Conservation (phyloP, 2,797 vertebrate species). For the Molossus molossus region DNA sequence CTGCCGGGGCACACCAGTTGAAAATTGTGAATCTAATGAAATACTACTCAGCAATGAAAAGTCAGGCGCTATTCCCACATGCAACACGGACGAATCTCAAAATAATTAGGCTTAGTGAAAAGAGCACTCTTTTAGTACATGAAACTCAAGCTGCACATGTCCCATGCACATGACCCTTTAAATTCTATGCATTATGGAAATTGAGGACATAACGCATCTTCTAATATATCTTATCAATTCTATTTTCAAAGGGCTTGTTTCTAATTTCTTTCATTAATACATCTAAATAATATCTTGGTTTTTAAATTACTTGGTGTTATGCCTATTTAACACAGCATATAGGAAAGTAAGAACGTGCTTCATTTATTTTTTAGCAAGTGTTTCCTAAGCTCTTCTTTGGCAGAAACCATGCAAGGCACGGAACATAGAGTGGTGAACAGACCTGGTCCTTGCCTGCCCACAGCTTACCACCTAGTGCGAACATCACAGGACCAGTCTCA, state of each 20-base stretch:
- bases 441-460: fast-evolving
- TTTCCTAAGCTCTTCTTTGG: neutral
- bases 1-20: neutral
- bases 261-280: slow-evolving; percentile 29
- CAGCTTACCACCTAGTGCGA: neutral
- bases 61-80: neutral
- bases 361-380: slow-evolving; percentile 7
- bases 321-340: neutral
- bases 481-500: neutral
- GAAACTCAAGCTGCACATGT: neutral
- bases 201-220: neutral
- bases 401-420: neutral
- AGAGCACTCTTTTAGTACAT: neutral
- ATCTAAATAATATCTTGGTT: slow-evolving; percentile 32
- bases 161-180: fast-evolving
- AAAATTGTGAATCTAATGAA: neutral
- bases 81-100: neutral
- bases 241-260: neutral
- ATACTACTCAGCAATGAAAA: neutral
- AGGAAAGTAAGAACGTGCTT: neutral
- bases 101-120: slow-evolving; percentile 4
- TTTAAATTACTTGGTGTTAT: slow-evolving; percentile 30
- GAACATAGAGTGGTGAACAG: neutral
- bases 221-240: neutral
- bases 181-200: neutral